Evolutionary conservation across 2,797 vertebrate genomes (phyloP).

Genomic region (Onychomys torridus): DNA sequence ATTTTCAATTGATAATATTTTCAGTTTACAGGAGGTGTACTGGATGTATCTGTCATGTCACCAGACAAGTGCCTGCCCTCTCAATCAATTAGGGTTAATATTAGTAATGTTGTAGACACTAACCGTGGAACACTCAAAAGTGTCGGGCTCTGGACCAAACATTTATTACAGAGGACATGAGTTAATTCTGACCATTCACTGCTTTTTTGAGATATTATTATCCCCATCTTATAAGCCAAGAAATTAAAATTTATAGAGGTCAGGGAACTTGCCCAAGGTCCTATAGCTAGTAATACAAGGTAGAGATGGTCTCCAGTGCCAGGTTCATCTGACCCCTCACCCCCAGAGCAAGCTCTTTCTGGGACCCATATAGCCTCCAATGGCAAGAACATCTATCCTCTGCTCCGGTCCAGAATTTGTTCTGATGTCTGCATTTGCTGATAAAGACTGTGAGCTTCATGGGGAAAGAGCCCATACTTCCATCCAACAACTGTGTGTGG

Average conservation of each 20-base stretch:
- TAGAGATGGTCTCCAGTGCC: not conserved
- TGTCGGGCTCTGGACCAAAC: not conserved
- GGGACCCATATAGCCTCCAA: not conserved
- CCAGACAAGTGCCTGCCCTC: not conserved
- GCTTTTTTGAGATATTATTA: not conserved
- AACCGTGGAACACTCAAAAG: not conserved
- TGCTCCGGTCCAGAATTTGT: not conserved
- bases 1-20: not conserved
- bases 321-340: no score
- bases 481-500: accelerated
- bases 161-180: not conserved
- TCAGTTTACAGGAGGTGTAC: not conserved
- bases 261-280: not conserved
- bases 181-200: not conserved
- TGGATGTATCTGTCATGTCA: not conserved
- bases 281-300: not conserved
- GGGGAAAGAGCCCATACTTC: not conserved
- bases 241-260: not conserved
- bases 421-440: not conserved
- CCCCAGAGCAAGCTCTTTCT: not conserved
- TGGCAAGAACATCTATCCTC: not conserved
- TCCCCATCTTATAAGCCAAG: not conserved
- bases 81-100: not conserved
- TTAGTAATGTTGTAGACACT: not conserved
- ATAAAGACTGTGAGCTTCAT: not conserved